Base-by-base conservation (phyloP, 2,797 vertebrate genomes). In the Callimico goeldii region DNA sequence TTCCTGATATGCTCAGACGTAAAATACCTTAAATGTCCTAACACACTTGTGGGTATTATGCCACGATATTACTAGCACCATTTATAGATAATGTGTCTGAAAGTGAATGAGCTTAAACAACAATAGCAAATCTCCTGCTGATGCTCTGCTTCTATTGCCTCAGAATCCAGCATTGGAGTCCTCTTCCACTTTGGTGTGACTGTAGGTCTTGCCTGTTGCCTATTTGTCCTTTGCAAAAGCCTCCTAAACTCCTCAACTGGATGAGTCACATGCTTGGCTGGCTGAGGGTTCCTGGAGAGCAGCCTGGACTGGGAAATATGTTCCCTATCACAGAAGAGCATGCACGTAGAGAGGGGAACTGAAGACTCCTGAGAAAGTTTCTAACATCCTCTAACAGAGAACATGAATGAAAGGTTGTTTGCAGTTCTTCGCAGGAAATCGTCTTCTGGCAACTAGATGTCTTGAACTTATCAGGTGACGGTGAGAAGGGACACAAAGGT, bases 401-500 rank as follows among this genome's bases (percentile, higher is more conserved):
- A 93, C 73, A 93, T 46, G 86, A 97, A 97, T 70, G 82, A n/a
- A 96, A 92, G 76, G 88, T 79, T 58, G 52, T 93, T 73, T 88
- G 91, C 77, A 64, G 39, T 95, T 97, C 94, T 93, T 76, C 13
- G 24, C 64, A 96, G 95, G 76, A 12, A 96, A 75, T 67, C 50
- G 22, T 52, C 92, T 91, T 79, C 79, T 94, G 92, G 82, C 20
- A 83, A 96, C 95, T 94, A 57, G 10, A 30, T 33, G 26, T 88
- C 90, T 92, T 94, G 95, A 89, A 97, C 55, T 96, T 97, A 96
- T 91, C 92, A 81, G 81, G 82, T 94, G 95, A 94, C 80, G 90
- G 89, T 19, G 22, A 82, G 81, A 79, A 90, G 57, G 14, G 26
- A 58, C 84, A 79, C 12, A 12, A 11, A 96, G 28, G 2, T 26